Percentiles rank a stretch among this genome's conserved stretches.
Conservation (phyloP, 2,797 vertebrate genomes). For the Anguilla anguilla region DNA sequence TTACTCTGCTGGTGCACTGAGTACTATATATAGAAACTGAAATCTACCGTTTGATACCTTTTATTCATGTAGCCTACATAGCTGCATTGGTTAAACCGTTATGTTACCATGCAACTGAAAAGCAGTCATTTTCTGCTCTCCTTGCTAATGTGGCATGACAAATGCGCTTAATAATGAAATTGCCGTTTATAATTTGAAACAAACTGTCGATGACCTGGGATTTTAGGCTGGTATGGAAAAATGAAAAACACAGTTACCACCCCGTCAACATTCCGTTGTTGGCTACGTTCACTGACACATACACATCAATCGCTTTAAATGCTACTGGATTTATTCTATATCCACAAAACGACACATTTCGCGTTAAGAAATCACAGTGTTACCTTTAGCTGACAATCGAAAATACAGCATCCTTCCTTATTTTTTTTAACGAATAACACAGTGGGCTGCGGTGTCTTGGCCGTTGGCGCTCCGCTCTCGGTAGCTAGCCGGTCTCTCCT, state of each 20-base stretch:
- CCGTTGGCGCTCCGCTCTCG: constrained; percentile 44
- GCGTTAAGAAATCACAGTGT: constrained; percentile 38
- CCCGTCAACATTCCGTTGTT: constrained; percentile 47
- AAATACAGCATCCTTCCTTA: constrained; percentile 11
- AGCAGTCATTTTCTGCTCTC: constrained; percentile 10
- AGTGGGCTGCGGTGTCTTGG: constrained; percentile 47
- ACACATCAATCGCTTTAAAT: not conserved
- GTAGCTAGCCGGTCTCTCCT: constrained; percentile 15
- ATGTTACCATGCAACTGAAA: constrained; percentile 1
- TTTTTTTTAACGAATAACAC: constrained; percentile 6
- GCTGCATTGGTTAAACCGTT: constrained; percentile 10
- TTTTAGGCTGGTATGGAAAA: not conserved
- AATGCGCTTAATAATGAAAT: not conserved
- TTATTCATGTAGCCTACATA: not conserved
- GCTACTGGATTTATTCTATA: constrained; percentile 4
- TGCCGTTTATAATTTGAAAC: not conserved
- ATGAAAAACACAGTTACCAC: not conserved
- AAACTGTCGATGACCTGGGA: not conserved
- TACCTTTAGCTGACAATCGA: constrained; percentile 50
- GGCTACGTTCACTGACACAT: constrained; percentile 1
- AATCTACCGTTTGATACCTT: not conserved
- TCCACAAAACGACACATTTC: constrained; percentile 27
- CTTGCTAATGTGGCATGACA: too few relatives aligned
- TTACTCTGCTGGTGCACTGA: not conserved
- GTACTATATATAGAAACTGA: not conserved